Evolutionary conservation across 1,140 invertebrate genomes (phyloP), one percentile per base, ranked within the genome.

Genomic region (Drosophila saltans): DNA sequence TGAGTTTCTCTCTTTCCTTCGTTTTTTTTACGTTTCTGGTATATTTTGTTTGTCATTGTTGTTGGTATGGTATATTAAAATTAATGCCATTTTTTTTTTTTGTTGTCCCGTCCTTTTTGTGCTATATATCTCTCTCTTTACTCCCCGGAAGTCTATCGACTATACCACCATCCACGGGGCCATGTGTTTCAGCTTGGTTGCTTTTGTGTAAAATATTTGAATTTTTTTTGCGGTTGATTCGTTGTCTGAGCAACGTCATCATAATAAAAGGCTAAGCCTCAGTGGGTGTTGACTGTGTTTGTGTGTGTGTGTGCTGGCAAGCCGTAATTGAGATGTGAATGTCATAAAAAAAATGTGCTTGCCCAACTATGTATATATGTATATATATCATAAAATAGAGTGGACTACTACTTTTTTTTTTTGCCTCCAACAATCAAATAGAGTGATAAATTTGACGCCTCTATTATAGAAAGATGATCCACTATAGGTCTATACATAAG

Each of bases 141-240:
- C 16, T 16, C 33, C 43, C 4, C 45, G 16, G 16, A 16, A 48
- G 16, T 48, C 45, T n/a, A 11, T 36, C 16, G n/a, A 11, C 41
- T 33, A 40, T 28, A 9, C 45, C 33, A 21, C 45, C 33, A 21
- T 30, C 60, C 40, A 9, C 7, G 16, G 2, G 28, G 24, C 11
- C 72, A 65, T 69, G 64, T 73, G 72, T 69, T 80, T 80, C 52
- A 33, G 60, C 62, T 63, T 59, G 64, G 61, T 10, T 68, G 63
- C 60, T 41, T 64, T 40, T 48, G 48, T 60, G 60, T 52, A 21
- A 64, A 66, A 67, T 45, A 60, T 65, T 67, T 40, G 48, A 59
- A n/a, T 63, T 40, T 64, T 69, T 30, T 76, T 74, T 81, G 78
- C 78, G 78, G 78, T 77, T 69, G 66, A 77, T 45, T 77, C 60